Evolutionary conservation across 2,888 invertebrate species (phyloP).

Genomic region (Drosophila multiciliata): DNA sequence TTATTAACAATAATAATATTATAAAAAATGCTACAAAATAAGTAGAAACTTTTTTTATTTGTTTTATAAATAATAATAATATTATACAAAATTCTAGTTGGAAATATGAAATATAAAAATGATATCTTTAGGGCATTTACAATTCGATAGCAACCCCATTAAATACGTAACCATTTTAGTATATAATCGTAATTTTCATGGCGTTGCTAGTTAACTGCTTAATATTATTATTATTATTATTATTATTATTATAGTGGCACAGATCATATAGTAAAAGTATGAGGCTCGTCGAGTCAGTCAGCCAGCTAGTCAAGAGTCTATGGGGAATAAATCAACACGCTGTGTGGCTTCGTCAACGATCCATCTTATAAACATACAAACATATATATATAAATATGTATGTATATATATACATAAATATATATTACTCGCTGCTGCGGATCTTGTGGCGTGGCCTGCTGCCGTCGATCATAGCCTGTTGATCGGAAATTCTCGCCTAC

Average conservation of each 20-base stretch:
- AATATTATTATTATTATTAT: constrained; percentile 32
- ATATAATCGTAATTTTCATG: constrained; percentile 43
- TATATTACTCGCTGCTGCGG: constrained; percentile 10
- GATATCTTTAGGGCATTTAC: constrained; percentile 24
- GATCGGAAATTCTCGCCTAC: constrained; percentile 82
- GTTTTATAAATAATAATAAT: background rate
- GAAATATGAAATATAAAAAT: background rate
- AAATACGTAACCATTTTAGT: constrained; percentile 40
- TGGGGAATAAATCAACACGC: constrained; percentile 83
- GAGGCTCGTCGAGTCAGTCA: constrained; percentile 29
- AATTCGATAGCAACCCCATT: constrained; percentile 5
- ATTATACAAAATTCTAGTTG: background rate
- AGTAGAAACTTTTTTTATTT: background rate
- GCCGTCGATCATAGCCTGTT: constrained; percentile 77
- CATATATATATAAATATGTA: background rate
- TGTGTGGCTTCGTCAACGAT: constrained; percentile 80
- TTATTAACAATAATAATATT: background rate
- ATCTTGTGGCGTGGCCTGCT: constrained; percentile 64
- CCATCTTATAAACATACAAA: constrained; percentile 58
- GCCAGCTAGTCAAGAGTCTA: constrained; percentile 64
- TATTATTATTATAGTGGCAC: constrained; percentile 41
- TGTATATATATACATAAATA: background rate
- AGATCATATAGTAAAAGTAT: constrained; percentile 38
- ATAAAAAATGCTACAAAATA: background rate
- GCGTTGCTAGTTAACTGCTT: constrained; percentile 52